phyloP scores from a whole-genome alignment of 1,140 invertebrate species.

The Heliconius hewitsoni region DNA sequence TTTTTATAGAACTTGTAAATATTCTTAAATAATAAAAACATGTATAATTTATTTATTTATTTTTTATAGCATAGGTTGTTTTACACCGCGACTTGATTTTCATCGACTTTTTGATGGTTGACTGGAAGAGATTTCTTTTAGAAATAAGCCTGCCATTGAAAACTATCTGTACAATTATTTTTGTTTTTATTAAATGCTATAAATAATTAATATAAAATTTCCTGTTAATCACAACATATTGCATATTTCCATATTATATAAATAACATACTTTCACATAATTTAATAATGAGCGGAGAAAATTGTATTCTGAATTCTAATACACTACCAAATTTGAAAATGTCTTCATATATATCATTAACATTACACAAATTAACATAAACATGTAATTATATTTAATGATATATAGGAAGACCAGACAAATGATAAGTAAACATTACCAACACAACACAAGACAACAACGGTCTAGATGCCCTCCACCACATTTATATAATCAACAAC shows the following conservation, averaged over 20 bases:
- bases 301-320: not conserved
- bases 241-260: not conserved
- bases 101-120: too few relatives aligned
- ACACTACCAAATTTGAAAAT: not conserved
- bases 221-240: not conserved
- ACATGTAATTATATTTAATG: not conserved
- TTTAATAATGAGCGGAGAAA: not conserved
- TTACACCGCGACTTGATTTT: too few relatives aligned
- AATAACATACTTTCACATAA: not conserved
- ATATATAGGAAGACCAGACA: conserved; percentile 10
- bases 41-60: not conserved
- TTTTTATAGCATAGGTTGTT: too few relatives aligned
- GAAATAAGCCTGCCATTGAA: too few relatives aligned
- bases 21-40: not conserved
- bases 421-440: conserved; percentile 20
- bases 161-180: too few relatives aligned
- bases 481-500: conserved; percentile 49
- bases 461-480: conserved; percentile 65
- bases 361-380: too few relatives aligned
- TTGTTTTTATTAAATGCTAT: too few relatives aligned
- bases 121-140: too few relatives aligned
- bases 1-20: not conserved
- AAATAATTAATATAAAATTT: not conserved
- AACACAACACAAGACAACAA: conserved; percentile 28
- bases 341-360: too few relatives aligned